These are phyloP conservation scores for Periplaneta americana DNA, from an alignment of 1,140 invertebrate genomes.

Conservation along the genomic window DNA sequence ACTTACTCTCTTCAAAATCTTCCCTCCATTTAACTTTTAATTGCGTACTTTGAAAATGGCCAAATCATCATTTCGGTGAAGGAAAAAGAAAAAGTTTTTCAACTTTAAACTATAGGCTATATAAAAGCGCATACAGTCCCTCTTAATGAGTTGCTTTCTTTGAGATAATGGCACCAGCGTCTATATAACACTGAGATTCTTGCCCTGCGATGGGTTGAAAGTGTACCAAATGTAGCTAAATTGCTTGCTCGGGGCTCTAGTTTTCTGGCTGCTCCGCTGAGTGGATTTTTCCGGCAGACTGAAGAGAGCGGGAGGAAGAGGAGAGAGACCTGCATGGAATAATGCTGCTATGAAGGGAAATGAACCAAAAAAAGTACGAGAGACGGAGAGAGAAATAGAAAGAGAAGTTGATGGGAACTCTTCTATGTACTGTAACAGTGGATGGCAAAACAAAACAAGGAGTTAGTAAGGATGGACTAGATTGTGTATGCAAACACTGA, in stretches of 20 bases:
- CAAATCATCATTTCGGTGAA: constrained; percentile 19
- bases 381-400: not conserved
- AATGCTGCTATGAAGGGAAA: not conserved
- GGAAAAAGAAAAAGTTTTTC: constrained; percentile 14
- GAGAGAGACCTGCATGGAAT: constrained; percentile 6
- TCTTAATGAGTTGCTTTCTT: constrained; percentile 20
- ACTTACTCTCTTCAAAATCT: constrained; percentile 3
- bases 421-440: not conserved
- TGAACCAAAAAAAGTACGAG: not conserved
- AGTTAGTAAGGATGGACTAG: not conserved
- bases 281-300: constrained; percentile 12
- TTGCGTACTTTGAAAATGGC: constrained; percentile 19
- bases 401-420: not conserved
- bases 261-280: not conserved
- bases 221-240: constrained; percentile 18
- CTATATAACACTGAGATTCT: not conserved
- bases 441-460: not conserved
- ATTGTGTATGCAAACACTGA: no score
- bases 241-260: constrained; percentile 9
- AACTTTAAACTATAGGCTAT: constrained; percentile 8
- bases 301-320: constrained; percentile 5
- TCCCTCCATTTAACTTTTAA: constrained; percentile 19
- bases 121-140: not conserved
- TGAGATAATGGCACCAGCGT: constrained; percentile 16
- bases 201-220: constrained; percentile 1